Percentiles rank a stretch among this genome's conserved stretches.
Conservation (phyloP, 1,140 invertebrate species). For the Diploscapter pachys region DNA sequence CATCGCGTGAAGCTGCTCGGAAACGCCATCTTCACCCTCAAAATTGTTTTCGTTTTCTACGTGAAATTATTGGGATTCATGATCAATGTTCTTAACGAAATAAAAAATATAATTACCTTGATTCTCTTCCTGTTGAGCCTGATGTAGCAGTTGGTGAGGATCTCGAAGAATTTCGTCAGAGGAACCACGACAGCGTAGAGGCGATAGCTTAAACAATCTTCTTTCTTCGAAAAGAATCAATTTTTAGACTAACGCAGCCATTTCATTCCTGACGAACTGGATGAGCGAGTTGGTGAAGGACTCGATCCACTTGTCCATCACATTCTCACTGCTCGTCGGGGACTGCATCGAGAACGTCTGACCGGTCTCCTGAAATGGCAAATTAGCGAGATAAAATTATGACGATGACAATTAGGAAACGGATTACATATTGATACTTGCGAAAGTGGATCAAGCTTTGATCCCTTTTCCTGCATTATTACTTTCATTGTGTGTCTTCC, state of each 20-base stretch:
- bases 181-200: constrained; percentile 90
- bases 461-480: no score
- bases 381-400: no score
- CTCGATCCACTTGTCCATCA: constrained; percentile 95
- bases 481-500: no score
- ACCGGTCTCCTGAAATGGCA: constrained; percentile 40
- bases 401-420: no score
- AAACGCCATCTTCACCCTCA: constrained; percentile 60
- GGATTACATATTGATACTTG: no score
- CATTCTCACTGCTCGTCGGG: constrained; percentile 73
- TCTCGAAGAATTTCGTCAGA: constrained; percentile 90
- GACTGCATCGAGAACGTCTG: constrained; percentile 65
- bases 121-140: constrained; percentile 88
- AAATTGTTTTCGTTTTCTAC: no score
- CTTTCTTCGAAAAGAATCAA: neutral
- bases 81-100: no score
- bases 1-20: constrained; percentile 78
- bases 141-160: constrained; percentile 97
- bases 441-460: no score
- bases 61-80: no score
- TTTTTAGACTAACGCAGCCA: constrained; percentile 65
- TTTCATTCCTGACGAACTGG: constrained; percentile 82
- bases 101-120: constrained; percentile 61
- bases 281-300: constrained; percentile 90
- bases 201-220: constrained; percentile 66